Conservation (phyloP, 2,797 vertebrate species). For the Spea hammondii region DNA sequence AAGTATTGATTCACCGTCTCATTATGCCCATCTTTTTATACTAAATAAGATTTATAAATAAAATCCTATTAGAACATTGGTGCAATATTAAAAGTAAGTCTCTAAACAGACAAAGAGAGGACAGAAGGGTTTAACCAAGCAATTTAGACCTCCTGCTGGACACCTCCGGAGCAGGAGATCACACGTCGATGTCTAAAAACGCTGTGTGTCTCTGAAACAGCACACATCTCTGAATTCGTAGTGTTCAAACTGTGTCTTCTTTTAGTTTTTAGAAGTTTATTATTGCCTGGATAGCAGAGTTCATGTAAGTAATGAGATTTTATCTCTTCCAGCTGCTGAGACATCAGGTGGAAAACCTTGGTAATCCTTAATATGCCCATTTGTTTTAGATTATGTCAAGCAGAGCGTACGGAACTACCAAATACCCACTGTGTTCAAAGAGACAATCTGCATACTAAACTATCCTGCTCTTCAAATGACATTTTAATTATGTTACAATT, state of each 20-base stretch:
- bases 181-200: too few relatives aligned
- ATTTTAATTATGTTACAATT: slow-evolving; percentile 40
- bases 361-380: slow-evolving; percentile 21
- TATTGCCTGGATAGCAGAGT: background rate
- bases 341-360: slow-evolving; percentile 13
- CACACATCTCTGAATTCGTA: background rate
- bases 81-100: too few relatives aligned
- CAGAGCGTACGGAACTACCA: slow-evolving; percentile 1
- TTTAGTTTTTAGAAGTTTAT: background rate
- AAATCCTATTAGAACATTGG: too few relatives aligned
- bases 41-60: too few relatives aligned
- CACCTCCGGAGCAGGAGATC: too few relatives aligned
- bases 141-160: too few relatives aligned
- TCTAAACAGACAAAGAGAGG: too few relatives aligned
- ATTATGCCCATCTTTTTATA: too few relatives aligned
- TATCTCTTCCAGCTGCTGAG: slow-evolving; percentile 22
- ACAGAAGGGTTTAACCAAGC: too few relatives aligned
- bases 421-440: slow-evolving; percentile 6
- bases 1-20: too few relatives aligned
- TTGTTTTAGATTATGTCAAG: slow-evolving; percentile 25
- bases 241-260: background rate
- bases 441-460: slow-evolving; percentile 32
- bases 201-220: background rate
- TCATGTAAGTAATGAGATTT: slow-evolving; percentile 29
- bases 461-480: slow-evolving; percentile 5